Percentiles rank a stretch among this genome's conserved stretches.
Evolutionary conservation across 2,888 invertebrate species (phyloP).

Genomic region (Gnatocerus cornutus): DNA sequence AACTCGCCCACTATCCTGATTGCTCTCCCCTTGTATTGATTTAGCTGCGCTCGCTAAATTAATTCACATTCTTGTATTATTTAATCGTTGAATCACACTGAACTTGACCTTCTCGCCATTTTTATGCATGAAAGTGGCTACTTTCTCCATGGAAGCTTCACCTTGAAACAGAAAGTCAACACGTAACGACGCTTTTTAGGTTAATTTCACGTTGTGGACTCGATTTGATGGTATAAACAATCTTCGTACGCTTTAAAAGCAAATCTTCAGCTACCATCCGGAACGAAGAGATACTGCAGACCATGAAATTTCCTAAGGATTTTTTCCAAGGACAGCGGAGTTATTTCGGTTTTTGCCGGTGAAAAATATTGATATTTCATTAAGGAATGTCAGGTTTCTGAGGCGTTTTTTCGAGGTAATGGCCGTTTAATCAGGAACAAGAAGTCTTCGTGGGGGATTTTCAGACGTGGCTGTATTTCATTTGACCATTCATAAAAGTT

Average conservation of each 20-base stretch:
- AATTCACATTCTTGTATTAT: constrained; percentile 28
- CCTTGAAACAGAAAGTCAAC: constrained; percentile 50
- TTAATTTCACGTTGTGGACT: constrained; percentile 42
- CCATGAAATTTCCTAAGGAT: constrained; percentile 29
- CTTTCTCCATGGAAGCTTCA: constrained; percentile 45
- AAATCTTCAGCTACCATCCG: constrained; percentile 16
- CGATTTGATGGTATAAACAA: constrained; percentile 16
- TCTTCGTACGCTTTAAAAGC: background rate
- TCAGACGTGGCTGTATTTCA: no score
- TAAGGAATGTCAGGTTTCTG: background rate
- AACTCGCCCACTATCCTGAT: no score
- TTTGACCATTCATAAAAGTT: no score
- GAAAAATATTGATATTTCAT: constrained; percentile 30
- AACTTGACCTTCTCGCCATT: constrained; percentile 57
- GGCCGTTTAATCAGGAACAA: no score
- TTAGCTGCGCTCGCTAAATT: constrained; percentile 12
- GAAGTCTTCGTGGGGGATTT: no score
- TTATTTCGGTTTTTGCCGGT: background rate
- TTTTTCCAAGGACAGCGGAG: constrained; percentile 22
- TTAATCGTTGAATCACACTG: constrained; percentile 46
- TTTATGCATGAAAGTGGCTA: constrained; percentile 48
- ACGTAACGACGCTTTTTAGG: constrained; percentile 47
- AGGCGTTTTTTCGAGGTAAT: background rate
- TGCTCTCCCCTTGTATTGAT: constrained; percentile 1
- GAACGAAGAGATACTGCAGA: constrained; percentile 21